Conservation (phyloP, 2,888 invertebrate genomes). For the Drosophila anomalata region DNA sequence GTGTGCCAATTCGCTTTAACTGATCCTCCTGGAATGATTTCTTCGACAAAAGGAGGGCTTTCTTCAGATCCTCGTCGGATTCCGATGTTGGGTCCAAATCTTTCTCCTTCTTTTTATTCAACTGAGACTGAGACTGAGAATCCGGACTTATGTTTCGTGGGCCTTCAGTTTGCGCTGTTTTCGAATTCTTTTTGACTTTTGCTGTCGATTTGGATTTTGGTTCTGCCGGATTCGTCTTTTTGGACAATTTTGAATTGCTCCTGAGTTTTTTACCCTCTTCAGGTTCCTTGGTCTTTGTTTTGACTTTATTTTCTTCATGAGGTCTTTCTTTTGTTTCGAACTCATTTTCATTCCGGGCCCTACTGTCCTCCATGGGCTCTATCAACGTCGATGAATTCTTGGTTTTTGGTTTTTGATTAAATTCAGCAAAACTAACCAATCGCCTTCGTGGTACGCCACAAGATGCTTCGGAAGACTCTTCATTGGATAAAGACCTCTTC, state of each 20-base stretch:
- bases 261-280: background rate
- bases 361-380: too few relatives aligned
- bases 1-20: conserved; percentile 8
- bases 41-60: conserved; percentile 53
- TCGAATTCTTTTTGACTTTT: background rate
- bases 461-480: too few relatives aligned
- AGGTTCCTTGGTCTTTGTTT: background rate
- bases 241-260: background rate
- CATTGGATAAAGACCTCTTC: too few relatives aligned
- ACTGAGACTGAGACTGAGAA: background rate
- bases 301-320: background rate
- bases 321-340: background rate
- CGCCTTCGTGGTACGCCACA: too few relatives aligned
- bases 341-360: background rate
- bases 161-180: background rate
- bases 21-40: conserved; percentile 42
- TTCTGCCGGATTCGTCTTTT: background rate
- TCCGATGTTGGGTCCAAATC: conserved; percentile 3
- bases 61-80: conserved; percentile 42
- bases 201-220: background rate
- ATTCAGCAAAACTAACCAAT: too few relatives aligned
- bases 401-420: too few relatives aligned
- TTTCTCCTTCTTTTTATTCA: background rate
- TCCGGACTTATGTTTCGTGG: background rate
- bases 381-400: too few relatives aligned